Conservation (phyloP, 2,113 vertebrate species). For the Muscicapa adusta region DNA sequence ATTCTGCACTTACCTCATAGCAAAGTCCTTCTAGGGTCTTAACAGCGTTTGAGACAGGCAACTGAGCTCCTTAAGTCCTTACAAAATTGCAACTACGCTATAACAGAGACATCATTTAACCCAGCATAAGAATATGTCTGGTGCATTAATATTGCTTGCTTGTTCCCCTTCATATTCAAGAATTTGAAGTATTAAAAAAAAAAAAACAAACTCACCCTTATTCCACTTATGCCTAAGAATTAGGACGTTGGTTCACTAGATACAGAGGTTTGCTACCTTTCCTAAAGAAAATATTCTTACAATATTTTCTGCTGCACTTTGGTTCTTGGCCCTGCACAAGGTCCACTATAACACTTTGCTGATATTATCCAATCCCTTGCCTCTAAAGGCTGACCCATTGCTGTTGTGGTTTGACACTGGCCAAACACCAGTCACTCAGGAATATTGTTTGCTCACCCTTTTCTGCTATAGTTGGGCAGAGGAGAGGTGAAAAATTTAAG, state of each 20-base stretch:
- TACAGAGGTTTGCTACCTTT: not conserved
- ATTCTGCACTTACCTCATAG: not conserved
- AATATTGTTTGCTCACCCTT: not conserved
- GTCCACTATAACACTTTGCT: not conserved
- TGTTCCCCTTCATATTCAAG: not conserved
- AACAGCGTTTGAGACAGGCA: not conserved
- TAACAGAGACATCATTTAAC: not conserved
- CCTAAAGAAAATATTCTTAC: not conserved
- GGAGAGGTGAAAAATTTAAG: not conserved
- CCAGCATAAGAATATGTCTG: not conserved
- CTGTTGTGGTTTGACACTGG: not conserved
- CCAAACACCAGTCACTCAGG: not conserved
- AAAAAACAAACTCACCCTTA: not conserved
- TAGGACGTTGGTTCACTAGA: not conserved
- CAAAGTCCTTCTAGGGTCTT: not conserved
- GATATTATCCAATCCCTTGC: not conserved
- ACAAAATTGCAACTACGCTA: not conserved
- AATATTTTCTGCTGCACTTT: not conserved
- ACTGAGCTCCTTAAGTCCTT: not conserved
- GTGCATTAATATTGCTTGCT: not conserved
- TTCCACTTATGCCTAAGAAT: not conserved
- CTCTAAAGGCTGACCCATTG: not conserved
- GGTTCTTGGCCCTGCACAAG: not conserved
- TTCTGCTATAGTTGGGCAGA: not conserved
- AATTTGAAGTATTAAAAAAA: not conserved